Conservation (phyloP, 1,140 invertebrate genomes). For the Globodera rostochiensis region DNA sequence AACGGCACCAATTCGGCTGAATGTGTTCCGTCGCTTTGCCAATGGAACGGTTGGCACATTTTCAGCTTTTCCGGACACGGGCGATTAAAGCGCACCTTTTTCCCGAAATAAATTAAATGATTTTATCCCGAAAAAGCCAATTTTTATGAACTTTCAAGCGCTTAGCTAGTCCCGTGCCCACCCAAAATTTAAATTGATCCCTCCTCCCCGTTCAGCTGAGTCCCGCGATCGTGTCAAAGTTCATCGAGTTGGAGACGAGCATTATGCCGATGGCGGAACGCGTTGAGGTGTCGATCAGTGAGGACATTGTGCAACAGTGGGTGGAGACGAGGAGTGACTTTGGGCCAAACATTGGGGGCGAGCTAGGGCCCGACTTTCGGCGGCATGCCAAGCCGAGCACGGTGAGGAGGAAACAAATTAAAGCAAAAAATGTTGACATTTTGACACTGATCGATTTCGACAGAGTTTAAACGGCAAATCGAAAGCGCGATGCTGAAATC, state of each 20-base stretch:
- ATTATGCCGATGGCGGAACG: background rate
- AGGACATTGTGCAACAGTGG: constrained; percentile 19
- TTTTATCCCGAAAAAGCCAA: too few relatives aligned
- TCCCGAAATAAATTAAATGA: too few relatives aligned
- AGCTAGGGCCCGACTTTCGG: background rate
- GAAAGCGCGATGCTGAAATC: too few relatives aligned
- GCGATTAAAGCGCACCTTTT: too few relatives aligned
- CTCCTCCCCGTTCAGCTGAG: background rate
- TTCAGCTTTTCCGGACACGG: too few relatives aligned
- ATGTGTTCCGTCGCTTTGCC: constrained; percentile 47
- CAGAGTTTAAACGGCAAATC: too few relatives aligned
- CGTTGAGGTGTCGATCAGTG: background rate
- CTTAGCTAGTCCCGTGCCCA: too few relatives aligned
- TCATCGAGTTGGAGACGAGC: background rate
- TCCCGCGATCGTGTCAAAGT: background rate
- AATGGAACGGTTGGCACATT: constrained; percentile 45
- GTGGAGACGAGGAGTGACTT: constrained; percentile 18
- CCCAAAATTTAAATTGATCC: background rate
- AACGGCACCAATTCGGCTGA: constrained; percentile 34
- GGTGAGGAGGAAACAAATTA: background rate
- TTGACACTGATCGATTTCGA: too few relatives aligned
- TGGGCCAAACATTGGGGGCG: background rate
- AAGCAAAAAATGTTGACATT: too few relatives aligned
- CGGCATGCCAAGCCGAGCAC: background rate
- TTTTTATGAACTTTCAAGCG: too few relatives aligned